Evolutionary conservation across 1,140 invertebrate genomes (phyloP).

Genomic region (Odontomachus brunneus): DNA sequence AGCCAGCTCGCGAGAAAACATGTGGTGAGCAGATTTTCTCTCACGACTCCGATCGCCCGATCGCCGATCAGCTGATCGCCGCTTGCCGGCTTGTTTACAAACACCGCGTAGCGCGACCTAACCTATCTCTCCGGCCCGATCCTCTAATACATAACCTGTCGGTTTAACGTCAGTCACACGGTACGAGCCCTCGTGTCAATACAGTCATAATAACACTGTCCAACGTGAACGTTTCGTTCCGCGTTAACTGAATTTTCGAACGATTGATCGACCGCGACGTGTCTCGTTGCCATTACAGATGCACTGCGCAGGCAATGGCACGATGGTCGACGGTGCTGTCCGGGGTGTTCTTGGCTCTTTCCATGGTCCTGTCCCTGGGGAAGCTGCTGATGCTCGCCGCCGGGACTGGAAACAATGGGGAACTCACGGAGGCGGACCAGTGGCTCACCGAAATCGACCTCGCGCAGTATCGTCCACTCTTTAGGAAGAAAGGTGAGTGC

Average conservation of each 20-base stretch:
- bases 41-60: slow-evolving; percentile 5
- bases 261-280: not conserved
- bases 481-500: slow-evolving; percentile 88
- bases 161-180: no score
- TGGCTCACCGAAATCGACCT: slow-evolving; percentile 91
- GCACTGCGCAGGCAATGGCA: slow-evolving; percentile 81
- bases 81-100: slow-evolving; percentile 74
- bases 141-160: slow-evolving; percentile 44
- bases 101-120: slow-evolving; percentile 60
- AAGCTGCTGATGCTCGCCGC: slow-evolving; percentile 83
- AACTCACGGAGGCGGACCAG: slow-evolving; percentile 88
- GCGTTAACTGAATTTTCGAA: no score
- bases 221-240: not conserved
- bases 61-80: slow-evolving; percentile 45
- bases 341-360: slow-evolving; percentile 83
- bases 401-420: slow-evolving; percentile 83
- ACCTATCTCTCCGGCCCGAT: slow-evolving; percentile 42
- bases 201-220: not conserved
- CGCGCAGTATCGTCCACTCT: slow-evolving; percentile 88
- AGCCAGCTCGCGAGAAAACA: slow-evolving; percentile 47
- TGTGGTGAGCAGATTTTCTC: slow-evolving; percentile 58
- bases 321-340: slow-evolving; percentile 85
- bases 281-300: slow-evolving; percentile 68
- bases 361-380: slow-evolving; percentile 83
- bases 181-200: not conserved